Evolutionary conservation across 2,113 vertebrate genomes (phyloP).

Genomic region (Lamprologus callipterus): DNA sequence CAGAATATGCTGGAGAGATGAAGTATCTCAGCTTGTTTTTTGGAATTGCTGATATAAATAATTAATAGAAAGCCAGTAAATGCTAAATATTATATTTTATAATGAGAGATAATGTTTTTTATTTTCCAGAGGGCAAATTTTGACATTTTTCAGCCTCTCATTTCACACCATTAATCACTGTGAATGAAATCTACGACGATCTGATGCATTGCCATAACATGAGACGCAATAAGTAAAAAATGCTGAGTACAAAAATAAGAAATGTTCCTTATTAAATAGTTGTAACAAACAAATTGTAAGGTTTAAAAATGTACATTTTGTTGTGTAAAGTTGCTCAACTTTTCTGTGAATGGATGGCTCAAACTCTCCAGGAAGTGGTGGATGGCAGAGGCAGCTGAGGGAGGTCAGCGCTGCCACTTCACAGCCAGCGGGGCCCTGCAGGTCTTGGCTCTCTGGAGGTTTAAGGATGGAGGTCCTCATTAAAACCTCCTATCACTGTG

Average conservation of each 20-base stretch:
- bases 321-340: neutral
- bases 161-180: neutral
- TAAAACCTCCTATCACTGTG: constrained; percentile 46
- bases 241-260: neutral
- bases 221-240: neutral
- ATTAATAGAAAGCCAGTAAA: neutral
- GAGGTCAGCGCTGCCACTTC: constrained; percentile 47
- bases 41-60: neutral
- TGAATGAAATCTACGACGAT: neutral
- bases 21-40: neutral
- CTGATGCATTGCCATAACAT: neutral
- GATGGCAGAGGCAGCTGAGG: constrained; percentile 38
- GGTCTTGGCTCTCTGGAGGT: constrained; percentile 39
- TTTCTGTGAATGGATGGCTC: neutral
- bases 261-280: neutral
- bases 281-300: neutral
- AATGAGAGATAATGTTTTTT: neutral
- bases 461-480: constrained; percentile 60
- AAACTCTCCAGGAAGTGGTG: neutral
- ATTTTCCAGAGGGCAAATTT: neutral
- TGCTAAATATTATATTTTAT: neutral
- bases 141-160: neutral
- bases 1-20: neutral
- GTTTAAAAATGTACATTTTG: neutral
- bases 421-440: constrained; percentile 12